Evolutionary conservation across 2,797 vertebrate genomes (phyloP), one percentile per base, ranked within the genome.

Genomic region (Microctenopoma stevenorrisi): DNA sequence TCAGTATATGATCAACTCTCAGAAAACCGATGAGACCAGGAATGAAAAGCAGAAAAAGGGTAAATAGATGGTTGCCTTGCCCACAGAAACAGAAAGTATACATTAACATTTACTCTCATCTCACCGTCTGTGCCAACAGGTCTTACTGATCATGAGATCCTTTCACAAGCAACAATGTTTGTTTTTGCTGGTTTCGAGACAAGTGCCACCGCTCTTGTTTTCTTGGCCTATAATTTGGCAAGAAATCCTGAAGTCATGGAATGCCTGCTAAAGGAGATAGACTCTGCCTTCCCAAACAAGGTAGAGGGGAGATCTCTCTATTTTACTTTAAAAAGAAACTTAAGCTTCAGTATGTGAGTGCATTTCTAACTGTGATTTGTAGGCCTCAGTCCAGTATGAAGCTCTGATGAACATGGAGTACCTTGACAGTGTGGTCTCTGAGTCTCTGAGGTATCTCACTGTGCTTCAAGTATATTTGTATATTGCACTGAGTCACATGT

Each of bases 111-210:
- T 63, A 2, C 12, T 48, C n/a, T 53, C 14, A n/a, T 67, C 15
- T 18, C 6, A 2, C 2, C 22, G 0, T 22, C 5, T 8, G 3
- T 33, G 13, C 22, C 71, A 44, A 48, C 80, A 96, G 95, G 90
- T 42, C 79, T 96, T 43, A 95, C 85, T 6, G 94, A 96, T 66
- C 86, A 93, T 5, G 95, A 97, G 84, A 89, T 96, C 42, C 49
- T 91, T 26, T 90, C 94, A n/a, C 94, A 96, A 50, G 81, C 84
- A 11, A 71, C 91, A 22, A 52, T 91, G 9, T 92, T 95, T 40
- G 33, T 95, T 42, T 76, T 93, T 35, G 94, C 88, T 57, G 95
- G 94, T 30, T 95, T 90, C 12, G 94, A 95, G 64, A 93, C 94
- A 1, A 94, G 81, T 28, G 91, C 93, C 68, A 82, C 26, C 12